Percentiles rank a stretch among this genome's conserved stretches.
Conservation (phyloP, 2,888 invertebrate species). For the Cabera pusaria region DNA sequence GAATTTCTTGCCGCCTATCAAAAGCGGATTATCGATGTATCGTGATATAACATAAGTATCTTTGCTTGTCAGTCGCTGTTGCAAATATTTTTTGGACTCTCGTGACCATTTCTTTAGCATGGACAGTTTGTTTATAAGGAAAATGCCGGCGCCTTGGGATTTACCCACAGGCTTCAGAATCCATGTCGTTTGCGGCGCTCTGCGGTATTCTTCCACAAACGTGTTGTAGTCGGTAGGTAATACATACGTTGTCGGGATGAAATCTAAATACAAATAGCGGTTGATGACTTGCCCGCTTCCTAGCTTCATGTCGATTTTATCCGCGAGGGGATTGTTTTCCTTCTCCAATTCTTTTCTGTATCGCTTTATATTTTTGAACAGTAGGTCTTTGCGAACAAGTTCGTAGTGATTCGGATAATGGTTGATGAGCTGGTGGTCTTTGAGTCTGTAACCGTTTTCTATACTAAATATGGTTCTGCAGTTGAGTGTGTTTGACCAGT, state of each 20-base stretch:
- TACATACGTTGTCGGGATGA: slow-evolving; percentile 97
- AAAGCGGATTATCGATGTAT: slow-evolving; percentile 95
- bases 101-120: slow-evolving; percentile 95
- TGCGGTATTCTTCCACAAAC: slow-evolving; percentile 97
- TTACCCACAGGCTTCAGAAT: slow-evolving; percentile 98
- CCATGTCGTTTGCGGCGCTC: slow-evolving; percentile 96
- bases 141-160: slow-evolving; percentile 96
- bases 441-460: slow-evolving; percentile 57
- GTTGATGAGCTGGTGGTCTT: slow-evolving; percentile 96
- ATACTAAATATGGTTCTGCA: slow-evolving; percentile 91
- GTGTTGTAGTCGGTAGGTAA: slow-evolving; percentile 97
- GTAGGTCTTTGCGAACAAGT: slow-evolving; percentile 95
- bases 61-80: slow-evolving; percentile 89
- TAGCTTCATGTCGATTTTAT: slow-evolving; percentile 80
- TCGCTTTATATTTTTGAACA: slow-evolving; percentile 97
- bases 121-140: slow-evolving; percentile 95
- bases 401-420: slow-evolving; percentile 98
- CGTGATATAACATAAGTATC: slow-evolving; percentile 97
- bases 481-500: slow-evolving; percentile 95
- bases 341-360: slow-evolving; percentile 96
- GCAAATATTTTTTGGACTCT: slow-evolving; percentile 92
- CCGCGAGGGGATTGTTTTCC: slow-evolving; percentile 92
- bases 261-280: slow-evolving; percentile 91
- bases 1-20: slow-evolving; percentile 97
- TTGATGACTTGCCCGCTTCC: slow-evolving; percentile 84